Base-by-base conservation (phyloP, 2,797 vertebrate genomes). In the Parambassis ranga region DNA sequence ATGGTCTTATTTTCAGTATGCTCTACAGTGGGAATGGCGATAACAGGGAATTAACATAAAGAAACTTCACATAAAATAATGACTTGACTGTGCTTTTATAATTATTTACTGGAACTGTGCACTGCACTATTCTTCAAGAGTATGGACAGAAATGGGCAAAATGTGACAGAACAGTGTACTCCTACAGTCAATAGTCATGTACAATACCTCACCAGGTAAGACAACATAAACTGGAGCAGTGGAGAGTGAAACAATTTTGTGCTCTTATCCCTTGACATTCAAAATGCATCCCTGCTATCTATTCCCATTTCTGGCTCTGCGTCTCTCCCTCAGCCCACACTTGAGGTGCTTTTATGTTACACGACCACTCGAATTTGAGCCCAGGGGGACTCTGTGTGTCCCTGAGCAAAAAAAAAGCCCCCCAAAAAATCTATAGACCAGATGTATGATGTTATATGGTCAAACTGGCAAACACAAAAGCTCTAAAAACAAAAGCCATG, bases 401-500 rank as follows among this genome's bases (percentile, higher is more conserved):
- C 93, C 95, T 91, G 90, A 93, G 94, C 91, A 90, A 95, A 94
- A 92, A 93, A 94, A 92, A n/a, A n/a, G n/a, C n/a, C n/a, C 90
- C 92, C 92, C 92, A 22, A 94, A 94, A 94, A 95, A 94, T 94
- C 95, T 94, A 95, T 93, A 94, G 93, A 96, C 90, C 96, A 99
- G 96, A 98, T 98, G 97, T 95, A 96, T 96, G 96, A 97, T 91
- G 94, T 98, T 98, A 97, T 94, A 98, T 98, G 97, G 95, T 98
- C 94, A 98, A 95, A 95, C 94, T 96, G 94, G 94, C 95, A 97
- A 95, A 94, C 92, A 98, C 94, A 98, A 97, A 92, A 95, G 91
- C 80, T 24, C 75, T 87, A 95, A 95, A 97, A 96, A 96, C 94
- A 96, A 98, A 96, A 94, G 95, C 89, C 80, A 76, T 95, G 95